A percentile compares a stretch with the other conserved stretches of the same genome.
Conservation (phyloP, 2,797 vertebrate genomes). For the Enteromius unitaeniatus region DNA sequence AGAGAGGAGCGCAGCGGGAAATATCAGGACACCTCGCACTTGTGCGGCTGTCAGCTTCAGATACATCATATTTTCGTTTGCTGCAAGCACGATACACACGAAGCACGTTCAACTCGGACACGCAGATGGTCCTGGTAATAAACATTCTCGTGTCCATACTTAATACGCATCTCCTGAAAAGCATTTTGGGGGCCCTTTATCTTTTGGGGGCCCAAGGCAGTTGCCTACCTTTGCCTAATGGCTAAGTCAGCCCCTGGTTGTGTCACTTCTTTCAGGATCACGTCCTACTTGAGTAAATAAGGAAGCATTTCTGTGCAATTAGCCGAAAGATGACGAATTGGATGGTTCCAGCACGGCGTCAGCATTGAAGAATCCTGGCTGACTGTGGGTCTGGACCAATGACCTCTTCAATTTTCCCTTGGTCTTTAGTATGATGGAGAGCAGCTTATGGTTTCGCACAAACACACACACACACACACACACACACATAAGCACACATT, state of each 20-base stretch:
- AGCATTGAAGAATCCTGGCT: conserved; percentile 13
- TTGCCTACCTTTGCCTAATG: no score
- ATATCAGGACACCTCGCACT: no score
- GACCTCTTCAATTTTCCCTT: conserved; percentile 25
- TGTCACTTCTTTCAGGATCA: background rate
- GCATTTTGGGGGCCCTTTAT: no score
- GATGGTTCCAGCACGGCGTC: background rate
- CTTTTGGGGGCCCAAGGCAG: no score
- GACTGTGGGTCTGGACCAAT: conserved; percentile 19
- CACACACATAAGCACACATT: conserved; percentile 7
- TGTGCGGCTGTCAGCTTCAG: no score
- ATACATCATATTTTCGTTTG: no score
- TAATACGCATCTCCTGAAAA: no score
- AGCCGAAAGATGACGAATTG: conserved; percentile 32
- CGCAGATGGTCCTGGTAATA: no score
- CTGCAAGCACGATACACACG: no score
- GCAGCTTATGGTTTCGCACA: conserved; percentile 45
- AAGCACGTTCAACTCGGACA: no score
- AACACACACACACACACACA: conserved; percentile 31
- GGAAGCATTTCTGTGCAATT: background rate
- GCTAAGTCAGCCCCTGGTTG: background rate
- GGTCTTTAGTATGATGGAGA: conserved; percentile 46
- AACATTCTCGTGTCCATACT: no score
- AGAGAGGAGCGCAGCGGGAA: no score
- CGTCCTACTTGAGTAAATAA: conserved; percentile 23